Percentiles rank a stretch among this genome's conserved stretches.
These are phyloP conservation scores for Heliconius himera DNA, from an alignment of 1,140 invertebrate genomes.

Conservation along the genomic window DNA sequence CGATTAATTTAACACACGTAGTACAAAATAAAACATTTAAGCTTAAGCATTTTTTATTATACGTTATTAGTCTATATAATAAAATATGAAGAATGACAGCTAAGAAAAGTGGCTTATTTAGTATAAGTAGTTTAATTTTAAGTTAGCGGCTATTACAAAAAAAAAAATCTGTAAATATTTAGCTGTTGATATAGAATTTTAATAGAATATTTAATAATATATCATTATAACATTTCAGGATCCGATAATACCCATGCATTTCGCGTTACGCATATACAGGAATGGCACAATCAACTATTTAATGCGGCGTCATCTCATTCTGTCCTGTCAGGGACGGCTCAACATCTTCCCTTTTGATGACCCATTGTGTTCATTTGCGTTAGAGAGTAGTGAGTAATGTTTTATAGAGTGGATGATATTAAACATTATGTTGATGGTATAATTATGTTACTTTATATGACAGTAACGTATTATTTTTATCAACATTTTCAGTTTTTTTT, in stretches of 20 bases:
- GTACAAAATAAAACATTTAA: too few relatives aligned
- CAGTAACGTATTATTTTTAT: neutral
- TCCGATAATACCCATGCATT: conserved; percentile 94
- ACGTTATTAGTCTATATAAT: too few relatives aligned
- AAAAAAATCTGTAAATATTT: neutral
- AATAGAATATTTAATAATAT: conserved; percentile 10
- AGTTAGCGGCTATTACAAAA: neutral
- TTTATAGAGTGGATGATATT: neutral
- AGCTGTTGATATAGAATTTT: neutral
- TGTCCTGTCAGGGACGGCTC: conserved; percentile 95
- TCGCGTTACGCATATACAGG: conserved; percentile 93
- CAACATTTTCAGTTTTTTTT: neutral
- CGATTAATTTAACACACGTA: neutral
- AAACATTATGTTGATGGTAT: neutral
- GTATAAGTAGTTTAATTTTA: neutral
- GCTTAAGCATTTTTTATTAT: too few relatives aligned
- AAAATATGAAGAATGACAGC: too few relatives aligned
- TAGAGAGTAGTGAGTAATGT: conserved; percentile 95
- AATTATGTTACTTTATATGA: neutral
- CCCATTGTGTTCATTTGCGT: conserved; percentile 95
- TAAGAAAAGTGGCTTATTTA: too few relatives aligned
- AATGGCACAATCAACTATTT: conserved; percentile 96
- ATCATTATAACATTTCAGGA: conserved; percentile 79
- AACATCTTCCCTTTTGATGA: conserved; percentile 98
- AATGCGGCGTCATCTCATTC: conserved; percentile 94